Conservation (phyloP, 2,888 invertebrate genomes). For the Rhodophaea formosa region DNA sequence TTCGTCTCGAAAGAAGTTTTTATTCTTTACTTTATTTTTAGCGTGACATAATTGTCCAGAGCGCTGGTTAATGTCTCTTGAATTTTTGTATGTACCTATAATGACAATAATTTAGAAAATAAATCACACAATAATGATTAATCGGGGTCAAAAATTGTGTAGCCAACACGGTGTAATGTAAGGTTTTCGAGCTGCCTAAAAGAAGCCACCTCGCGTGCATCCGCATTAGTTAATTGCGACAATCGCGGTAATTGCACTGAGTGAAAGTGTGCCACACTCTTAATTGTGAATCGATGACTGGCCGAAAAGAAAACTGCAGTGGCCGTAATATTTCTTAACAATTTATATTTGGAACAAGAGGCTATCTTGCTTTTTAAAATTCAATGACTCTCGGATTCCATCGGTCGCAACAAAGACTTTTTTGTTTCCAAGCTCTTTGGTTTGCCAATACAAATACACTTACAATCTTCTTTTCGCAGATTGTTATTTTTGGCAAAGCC, state of each 20-base stretch:
- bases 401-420: neutral
- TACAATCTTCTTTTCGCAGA: too few relatives aligned
- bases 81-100: too few relatives aligned
- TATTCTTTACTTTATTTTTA: too few relatives aligned
- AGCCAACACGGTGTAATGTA: too few relatives aligned
- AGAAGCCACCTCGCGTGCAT: constrained; percentile 33
- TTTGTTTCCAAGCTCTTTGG: neutral
- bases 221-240: constrained; percentile 56
- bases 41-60: too few relatives aligned
- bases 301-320: constrained; percentile 10
- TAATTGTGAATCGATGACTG: constrained; percentile 31
- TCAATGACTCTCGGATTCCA: neutral
- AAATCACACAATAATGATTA: too few relatives aligned
- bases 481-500: too few relatives aligned
- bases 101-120: too few relatives aligned
- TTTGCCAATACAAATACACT: neutral
- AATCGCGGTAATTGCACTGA: constrained; percentile 38
- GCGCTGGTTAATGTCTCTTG: too few relatives aligned
- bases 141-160: too few relatives aligned
- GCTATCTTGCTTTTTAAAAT: neutral
- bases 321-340: neutral
- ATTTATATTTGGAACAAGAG: neutral
- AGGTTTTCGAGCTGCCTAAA: neutral
- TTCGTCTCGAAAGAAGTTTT: too few relatives aligned
- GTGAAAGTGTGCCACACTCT: constrained; percentile 50